Base-by-base conservation (phyloP, 2,888 invertebrate genomes). In the Kuschelorhynchus macadamiae region DNA sequence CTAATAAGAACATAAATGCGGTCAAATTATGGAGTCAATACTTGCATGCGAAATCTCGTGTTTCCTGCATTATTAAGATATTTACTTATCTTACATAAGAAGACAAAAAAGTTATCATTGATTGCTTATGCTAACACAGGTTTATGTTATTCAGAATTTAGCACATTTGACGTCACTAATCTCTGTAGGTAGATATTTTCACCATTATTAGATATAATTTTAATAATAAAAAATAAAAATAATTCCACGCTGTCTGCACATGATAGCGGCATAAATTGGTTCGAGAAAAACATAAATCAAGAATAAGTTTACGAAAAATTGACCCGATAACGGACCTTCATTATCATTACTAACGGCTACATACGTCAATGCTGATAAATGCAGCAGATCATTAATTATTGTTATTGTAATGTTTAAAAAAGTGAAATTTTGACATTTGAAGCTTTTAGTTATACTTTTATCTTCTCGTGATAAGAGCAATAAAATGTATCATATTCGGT, bases 241-340 rank as follows among this genome's bases (percentile, higher is more conserved):
- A 53, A 33, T 17, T 25, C 42, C 62, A 62, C 53, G 57, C 57
- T 32, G 62, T 62, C 62, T 62, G n/a, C 33, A 62, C 62, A 53
- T 62, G 62, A 7, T 17, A 33, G 44, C 55, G 44, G 46, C 53
- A 53, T 36, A 33, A 53, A 30, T 62, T 46, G 53, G 53, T 21
- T 33, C 8, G 20, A 21, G 18, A 36, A 36, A 36, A n/a, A 53
- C 14, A 49, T 53, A 53, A 41, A 53, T 53, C 53, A 53, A 53
- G 11, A 39, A 12, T 50, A 50, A 50, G 32, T 50, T 32, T 8
- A 50, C 16, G 18, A 50, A 33, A 46, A 53, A 41, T 41, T 53
- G 41, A 21, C 41, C 20, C 14, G 53, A 53, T 53, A 39, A 53
- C 20, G n/a, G 39, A 0, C 25, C 11, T 12, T 50, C 30, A 49